phyloP scores from a whole-genome alignment of 2,888 invertebrate genomes.

The Hydrotaea cyrtoneurina region DNA sequence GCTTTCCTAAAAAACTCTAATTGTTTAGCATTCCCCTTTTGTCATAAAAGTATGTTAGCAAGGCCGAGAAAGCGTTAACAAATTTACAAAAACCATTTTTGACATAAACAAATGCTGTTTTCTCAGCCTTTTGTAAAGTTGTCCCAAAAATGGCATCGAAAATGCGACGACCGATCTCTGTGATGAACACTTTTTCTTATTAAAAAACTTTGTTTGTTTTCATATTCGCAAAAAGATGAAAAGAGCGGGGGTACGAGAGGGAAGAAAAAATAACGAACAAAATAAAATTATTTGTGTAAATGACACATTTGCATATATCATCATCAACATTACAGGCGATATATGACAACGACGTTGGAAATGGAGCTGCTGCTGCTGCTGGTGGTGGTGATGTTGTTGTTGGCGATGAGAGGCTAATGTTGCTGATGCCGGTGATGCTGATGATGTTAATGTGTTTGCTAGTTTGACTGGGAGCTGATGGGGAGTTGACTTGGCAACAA shows the following conservation, averaged over 20 bases:
- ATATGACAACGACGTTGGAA: background rate
- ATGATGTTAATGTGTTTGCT: background rate
- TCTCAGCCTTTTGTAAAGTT: background rate
- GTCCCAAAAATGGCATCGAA: background rate
- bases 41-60: no score
- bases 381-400: background rate
- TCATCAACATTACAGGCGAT: slow-evolving; percentile 14
- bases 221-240: background rate
- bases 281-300: slow-evolving; percentile 39
- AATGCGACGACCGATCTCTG: background rate
- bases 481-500: background rate
- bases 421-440: background rate
- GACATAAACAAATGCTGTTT: slow-evolving; percentile 47
- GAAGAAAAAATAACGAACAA: background rate
- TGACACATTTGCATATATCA: slow-evolving; percentile 44
- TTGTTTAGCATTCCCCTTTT: no score
- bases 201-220: slow-evolving; percentile 6
- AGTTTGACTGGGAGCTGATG: background rate
- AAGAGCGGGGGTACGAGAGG: no score
- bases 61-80: background rate
- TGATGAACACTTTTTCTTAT: background rate
- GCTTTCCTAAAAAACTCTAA: no score
- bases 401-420: background rate
- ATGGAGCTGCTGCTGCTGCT: background rate
- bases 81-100: slow-evolving; percentile 39